Conservation (phyloP, 2,113 vertebrate species). For the Chloebia gouldiae region DNA sequence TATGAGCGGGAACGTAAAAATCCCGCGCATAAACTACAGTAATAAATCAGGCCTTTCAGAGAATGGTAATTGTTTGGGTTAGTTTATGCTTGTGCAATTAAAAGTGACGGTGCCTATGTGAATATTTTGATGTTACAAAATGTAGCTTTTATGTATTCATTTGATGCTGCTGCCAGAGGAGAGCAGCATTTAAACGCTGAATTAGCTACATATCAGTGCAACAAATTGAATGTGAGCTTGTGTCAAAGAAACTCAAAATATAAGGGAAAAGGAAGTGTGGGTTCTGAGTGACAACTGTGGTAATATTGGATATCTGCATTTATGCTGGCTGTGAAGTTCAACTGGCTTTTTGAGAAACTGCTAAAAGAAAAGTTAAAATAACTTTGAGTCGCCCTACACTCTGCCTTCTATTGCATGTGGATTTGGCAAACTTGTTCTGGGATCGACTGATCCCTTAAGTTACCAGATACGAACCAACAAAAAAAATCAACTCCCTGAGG, state of each 20-base stretch:
- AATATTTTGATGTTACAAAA: neutral
- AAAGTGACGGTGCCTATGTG: rapidly evolving
- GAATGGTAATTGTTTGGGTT: rapidly evolving
- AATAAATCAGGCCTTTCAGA: rapidly evolving
- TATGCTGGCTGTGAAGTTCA: neutral
- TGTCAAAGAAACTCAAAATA: neutral
- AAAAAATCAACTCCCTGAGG: rapidly evolving
- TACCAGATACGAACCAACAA: neutral
- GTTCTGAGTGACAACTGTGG: rapidly evolving
- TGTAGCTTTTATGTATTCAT: rapidly evolving
- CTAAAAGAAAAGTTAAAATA: neutral
- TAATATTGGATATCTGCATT: neutral
- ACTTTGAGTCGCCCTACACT: rapidly evolving
- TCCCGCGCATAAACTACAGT: rapidly evolving
- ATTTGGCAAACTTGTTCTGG: neutral
- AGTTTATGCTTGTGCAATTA: neutral
- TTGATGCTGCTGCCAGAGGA: neutral
- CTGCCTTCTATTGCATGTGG: rapidly evolving
- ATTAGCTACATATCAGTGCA: rapidly evolving
- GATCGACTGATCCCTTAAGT: neutral
- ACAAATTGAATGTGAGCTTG: neutral
- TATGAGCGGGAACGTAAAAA: rapidly evolving
- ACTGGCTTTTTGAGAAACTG: neutral
- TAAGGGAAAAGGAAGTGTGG: rapidly evolving
- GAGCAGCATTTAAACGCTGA: neutral